Base-by-base conservation (phyloP, 2,888 invertebrate species). In the Drosophila heteroneura region DNA sequence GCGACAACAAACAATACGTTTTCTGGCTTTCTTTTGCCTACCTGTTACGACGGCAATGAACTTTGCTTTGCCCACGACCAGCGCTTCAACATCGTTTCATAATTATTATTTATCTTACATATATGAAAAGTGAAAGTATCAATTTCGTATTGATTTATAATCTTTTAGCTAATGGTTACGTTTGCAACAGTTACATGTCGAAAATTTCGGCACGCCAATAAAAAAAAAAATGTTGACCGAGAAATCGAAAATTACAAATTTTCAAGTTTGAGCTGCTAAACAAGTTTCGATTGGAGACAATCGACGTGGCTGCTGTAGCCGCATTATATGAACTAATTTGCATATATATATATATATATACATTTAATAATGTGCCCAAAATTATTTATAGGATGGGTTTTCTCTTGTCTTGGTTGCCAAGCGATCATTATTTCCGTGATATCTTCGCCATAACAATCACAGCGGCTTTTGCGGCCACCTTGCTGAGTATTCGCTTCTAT, bases 401-500 rank as follows among this genome's bases (percentile, higher is more conserved):
- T 77, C 63, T 88, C 63, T 91, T 92, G 62, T 84, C 77, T 72
- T 84, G 83, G 81, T 85, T 90, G 77, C 82, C 92, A 85, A 81
- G 70, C 70, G 91, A 91, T 53, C 81, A 90, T 80, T 85, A 90
- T 86, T 41, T 89, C 52, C 87, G 90, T 28, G 92, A 92, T 78
- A 81, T 91, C 74, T 82, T 78, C 60, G 68, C 90, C 65, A 81
- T 92, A 74, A 86, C 92, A 53, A 54, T 91, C 33, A 53, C 73
- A 67, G 87, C 92, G 79, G 91, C 90, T 68, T 56, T 91, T 63
- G 80, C 84, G 64, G 92, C 92, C 85, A 91, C 92, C 64, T 70
- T 92, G 76, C 77, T 91, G 74, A 92, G 92, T 77, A 79, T 92
- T 76, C 92, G 92, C 58, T 92, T 92, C 84, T 92, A 92, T 90